phyloP scores from a whole-genome alignment of 1,140 invertebrate genomes.

The Plectrocnemia conspersa region DNA sequence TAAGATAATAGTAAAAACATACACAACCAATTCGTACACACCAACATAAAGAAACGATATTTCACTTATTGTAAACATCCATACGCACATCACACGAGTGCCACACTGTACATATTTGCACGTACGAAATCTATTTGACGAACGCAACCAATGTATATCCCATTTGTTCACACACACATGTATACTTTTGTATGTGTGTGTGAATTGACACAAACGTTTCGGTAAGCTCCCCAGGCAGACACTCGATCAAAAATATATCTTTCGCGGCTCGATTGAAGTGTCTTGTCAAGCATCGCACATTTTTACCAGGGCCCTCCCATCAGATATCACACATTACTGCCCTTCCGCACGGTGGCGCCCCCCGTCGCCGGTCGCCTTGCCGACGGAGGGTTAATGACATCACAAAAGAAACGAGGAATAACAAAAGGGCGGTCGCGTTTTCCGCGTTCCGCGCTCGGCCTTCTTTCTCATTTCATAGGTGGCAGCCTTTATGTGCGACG shows the following conservation, averaged over 20 bases:
- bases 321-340: conserved; percentile 18
- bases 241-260: conserved; percentile 6
- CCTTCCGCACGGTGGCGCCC: conserved; percentile 14
- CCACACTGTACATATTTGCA: no score
- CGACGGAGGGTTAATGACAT: conserved; percentile 29
- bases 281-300: conserved; percentile 10
- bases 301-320: conserved; percentile 4
- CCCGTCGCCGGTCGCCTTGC: conserved; percentile 5
- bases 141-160: no score
- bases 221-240: no score
- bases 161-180: no score
- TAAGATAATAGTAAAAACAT: no score
- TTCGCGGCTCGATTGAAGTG: conserved; percentile 13
- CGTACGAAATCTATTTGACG: no score
- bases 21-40: no score
- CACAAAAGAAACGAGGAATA: conserved; percentile 29
- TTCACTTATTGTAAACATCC: no score
- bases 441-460: not conserved
- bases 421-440: conserved; percentile 21
- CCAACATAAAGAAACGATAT: no score
- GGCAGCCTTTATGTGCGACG: not conserved
- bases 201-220: no score
- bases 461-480: not conserved
- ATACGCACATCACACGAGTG: no score
- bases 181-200: no score